Conservation (phyloP, 2,113 vertebrate genomes). For the Hipposideros armiger region DNA sequence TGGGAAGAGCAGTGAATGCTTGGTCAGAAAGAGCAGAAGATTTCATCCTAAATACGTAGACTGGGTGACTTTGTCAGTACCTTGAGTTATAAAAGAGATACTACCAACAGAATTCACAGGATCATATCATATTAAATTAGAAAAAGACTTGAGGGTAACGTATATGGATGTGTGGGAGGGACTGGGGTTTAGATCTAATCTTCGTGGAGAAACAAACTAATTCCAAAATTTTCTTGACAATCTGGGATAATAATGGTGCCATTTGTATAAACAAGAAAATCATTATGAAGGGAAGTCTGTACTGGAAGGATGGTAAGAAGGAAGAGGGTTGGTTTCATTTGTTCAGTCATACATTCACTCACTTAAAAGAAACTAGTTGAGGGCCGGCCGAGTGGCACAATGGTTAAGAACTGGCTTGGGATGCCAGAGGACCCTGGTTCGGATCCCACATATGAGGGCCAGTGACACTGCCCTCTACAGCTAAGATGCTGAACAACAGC, state of each 20-base stretch:
- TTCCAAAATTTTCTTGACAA: background rate
- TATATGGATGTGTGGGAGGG: fast-evolving
- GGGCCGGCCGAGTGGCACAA: too few species aligned
- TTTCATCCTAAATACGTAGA: background rate
- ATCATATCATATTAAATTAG: background rate
- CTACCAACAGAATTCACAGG: background rate
- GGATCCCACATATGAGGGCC: too few species aligned
- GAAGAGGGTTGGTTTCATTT: background rate
- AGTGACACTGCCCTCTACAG: too few species aligned
- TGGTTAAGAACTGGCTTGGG: too few species aligned
- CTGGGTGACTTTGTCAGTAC: background rate
- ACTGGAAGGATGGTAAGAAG: background rate
- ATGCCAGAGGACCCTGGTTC: too few species aligned
- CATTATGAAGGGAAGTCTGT: background rate
- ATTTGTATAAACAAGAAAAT: background rate
- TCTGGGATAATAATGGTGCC: background rate
- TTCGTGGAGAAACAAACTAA: background rate
- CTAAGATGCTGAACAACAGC: too few species aligned
- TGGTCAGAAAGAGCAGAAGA: background rate
- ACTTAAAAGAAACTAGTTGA: background rate
- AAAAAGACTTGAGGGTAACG: background rate
- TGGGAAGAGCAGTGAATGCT: background rate
- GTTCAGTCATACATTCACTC: background rate
- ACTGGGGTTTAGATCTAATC: background rate
- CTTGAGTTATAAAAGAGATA: background rate